These are phyloP conservation scores for Avahi laniger DNA, from an alignment of 2,797 vertebrate genomes.

Conservation along the genomic window DNA sequence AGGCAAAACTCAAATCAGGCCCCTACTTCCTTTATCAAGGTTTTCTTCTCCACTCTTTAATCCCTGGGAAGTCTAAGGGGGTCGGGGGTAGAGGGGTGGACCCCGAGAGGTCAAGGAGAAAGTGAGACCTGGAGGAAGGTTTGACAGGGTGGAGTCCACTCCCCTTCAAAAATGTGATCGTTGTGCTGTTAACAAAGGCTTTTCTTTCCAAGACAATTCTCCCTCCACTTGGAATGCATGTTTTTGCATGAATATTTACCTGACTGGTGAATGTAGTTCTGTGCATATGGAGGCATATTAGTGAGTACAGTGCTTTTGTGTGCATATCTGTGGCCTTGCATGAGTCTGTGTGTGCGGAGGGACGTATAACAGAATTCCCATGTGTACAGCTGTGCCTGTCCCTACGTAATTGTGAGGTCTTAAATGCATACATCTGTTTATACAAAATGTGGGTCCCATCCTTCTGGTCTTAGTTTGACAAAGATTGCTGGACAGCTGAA, in stretches of 20 bases:
- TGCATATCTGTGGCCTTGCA: neutral
- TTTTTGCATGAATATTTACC: neutral
- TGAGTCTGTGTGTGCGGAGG: neutral
- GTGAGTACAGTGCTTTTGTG: neutral
- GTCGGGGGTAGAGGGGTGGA: no score
- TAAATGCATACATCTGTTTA: neutral
- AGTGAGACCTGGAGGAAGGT: neutral
- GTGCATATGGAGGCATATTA: neutral
- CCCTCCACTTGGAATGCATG: neutral
- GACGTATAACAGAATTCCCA: neutral
- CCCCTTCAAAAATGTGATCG: neutral
- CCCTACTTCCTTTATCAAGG: neutral
- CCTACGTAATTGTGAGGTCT: neutral
- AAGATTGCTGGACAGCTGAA: constrained; percentile 3
- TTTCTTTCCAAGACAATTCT: neutral
- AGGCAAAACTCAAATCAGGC: neutral
- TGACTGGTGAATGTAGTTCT: neutral
- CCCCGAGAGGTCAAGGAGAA: neutral
- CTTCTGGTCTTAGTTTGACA: constrained; percentile 1
- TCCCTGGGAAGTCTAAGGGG: neutral
- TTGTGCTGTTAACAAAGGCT: neutral
- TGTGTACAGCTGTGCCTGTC: neutral
- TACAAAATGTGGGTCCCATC: neutral
- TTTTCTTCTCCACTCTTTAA: neutral
- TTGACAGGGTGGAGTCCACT: neutral